Conservation (phyloP, 2,888 invertebrate species). For the Drosophila dives region DNA sequence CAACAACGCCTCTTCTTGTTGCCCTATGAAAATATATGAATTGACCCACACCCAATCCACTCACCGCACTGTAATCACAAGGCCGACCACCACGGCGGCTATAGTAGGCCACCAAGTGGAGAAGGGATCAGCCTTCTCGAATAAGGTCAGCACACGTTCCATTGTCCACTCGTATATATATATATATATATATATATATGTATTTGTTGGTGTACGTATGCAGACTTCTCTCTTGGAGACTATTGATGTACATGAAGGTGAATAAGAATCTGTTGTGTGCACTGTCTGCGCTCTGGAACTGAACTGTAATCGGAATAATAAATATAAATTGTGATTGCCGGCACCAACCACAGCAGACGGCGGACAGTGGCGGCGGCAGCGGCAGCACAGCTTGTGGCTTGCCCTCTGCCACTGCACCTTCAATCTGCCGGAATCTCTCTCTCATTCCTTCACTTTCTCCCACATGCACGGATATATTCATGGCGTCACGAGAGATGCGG, state of each 20-base stretch:
- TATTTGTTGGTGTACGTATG: slow-evolving; percentile 2
- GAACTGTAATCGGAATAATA: slow-evolving; percentile 65
- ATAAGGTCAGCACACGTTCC: slow-evolving; percentile 82
- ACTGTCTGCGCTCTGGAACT: slow-evolving; percentile 52
- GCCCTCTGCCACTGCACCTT: not conserved
- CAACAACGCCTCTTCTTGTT: slow-evolving; percentile 44
- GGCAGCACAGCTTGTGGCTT: slow-evolving; percentile 7
- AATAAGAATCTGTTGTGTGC: slow-evolving; percentile 43
- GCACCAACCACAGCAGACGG: slow-evolving; percentile 13
- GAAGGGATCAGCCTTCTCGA: slow-evolving; percentile 84
- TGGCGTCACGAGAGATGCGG: slow-evolving; percentile 48
- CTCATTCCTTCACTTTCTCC: not conserved
- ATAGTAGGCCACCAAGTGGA: slow-evolving; percentile 87
- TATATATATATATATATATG: not conserved
- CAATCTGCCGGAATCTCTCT: not conserved
- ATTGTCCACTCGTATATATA: slow-evolving; percentile 47
- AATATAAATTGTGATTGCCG: slow-evolving; percentile 67
- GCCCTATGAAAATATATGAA: slow-evolving; percentile 56
- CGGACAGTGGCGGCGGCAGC: not conserved
- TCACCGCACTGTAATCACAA: slow-evolving; percentile 86
- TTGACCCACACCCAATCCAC: slow-evolving; percentile 28
- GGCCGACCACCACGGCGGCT: slow-evolving; percentile 85
- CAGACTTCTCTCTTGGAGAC: slow-evolving; percentile 24
- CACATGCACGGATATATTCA: slow-evolving; percentile 48
- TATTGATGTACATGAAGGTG: slow-evolving; percentile 46